phyloP scores from a whole-genome alignment of 2,113 vertebrate genomes.

The Illadopsis cleaveri region DNA sequence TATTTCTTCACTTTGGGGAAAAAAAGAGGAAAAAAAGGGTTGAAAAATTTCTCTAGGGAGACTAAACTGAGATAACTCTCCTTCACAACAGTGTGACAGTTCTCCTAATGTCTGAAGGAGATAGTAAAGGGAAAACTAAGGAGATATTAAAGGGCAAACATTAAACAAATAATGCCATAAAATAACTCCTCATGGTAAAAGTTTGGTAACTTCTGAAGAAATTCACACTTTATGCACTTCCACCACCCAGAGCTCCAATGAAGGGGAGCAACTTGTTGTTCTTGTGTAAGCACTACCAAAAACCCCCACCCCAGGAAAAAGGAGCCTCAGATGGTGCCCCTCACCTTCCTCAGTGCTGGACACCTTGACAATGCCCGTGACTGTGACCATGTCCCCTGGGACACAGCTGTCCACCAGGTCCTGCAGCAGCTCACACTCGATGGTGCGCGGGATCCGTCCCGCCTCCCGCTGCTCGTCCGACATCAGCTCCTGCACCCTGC shows the following conservation, averaged over 20 bases:
- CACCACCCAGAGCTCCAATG: background rate
- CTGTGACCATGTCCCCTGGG: constrained; percentile 90
- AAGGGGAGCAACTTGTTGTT: background rate
- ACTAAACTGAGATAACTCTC: background rate
- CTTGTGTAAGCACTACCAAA: background rate
- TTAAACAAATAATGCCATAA: background rate
- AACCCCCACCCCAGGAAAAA: background rate
- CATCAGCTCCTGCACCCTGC: constrained; percentile 93
- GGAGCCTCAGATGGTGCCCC: background rate
- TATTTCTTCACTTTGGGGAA: background rate
- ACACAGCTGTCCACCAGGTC: constrained; percentile 97
- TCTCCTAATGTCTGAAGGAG: background rate
- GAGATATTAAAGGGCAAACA: background rate
- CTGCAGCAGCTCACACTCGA: constrained; percentile 92
- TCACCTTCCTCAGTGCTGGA: constrained; percentile 87
- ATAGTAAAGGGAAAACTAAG: background rate
- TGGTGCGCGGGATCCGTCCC: constrained; percentile 92
- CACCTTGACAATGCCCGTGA: constrained; percentile 92
- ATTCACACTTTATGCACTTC: background rate
- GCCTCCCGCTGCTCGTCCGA: constrained; percentile 91
- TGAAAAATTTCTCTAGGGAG: background rate
- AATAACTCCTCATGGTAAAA: background rate
- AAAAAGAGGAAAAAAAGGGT: background rate
- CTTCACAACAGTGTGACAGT: background rate
- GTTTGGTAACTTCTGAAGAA: background rate